A percentile compares a stretch with the other conserved stretches of the same genome.
Conservation (phyloP, 2,113 vertebrate genomes). For the Axis porcinus region DNA sequence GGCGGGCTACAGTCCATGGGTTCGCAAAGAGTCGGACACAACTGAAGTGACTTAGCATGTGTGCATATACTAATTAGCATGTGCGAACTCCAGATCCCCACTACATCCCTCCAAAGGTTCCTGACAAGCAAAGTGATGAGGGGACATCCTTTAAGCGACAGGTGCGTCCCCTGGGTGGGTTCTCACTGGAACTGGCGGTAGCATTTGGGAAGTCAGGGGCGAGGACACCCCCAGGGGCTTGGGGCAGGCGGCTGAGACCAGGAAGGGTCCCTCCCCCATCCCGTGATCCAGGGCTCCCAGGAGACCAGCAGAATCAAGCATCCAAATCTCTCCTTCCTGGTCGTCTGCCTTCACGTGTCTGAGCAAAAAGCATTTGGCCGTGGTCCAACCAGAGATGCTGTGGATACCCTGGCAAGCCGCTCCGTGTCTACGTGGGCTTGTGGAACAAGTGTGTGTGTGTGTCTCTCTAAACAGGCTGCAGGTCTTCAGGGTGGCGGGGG, state of each 20-base stretch:
- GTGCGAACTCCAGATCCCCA: not conserved
- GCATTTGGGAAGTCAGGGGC: not conserved
- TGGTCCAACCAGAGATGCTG: not conserved
- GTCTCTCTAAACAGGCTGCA: not conserved
- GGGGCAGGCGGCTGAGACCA: not conserved
- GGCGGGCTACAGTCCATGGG: rapidly evolving
- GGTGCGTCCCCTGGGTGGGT: not conserved
- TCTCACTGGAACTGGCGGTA: not conserved
- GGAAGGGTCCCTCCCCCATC: not conserved
- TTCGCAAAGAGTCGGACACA: not conserved
- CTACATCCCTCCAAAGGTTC: not conserved
- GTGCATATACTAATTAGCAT: not conserved
- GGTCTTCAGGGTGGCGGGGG: not conserved
- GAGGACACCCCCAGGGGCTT: not conserved
- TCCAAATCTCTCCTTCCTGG: not conserved
- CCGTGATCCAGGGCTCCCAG: not conserved
- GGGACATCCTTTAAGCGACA: rapidly evolving
- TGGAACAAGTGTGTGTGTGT: not conserved
- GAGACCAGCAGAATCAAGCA: not conserved
- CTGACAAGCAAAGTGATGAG: not conserved
- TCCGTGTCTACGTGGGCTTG: not conserved
- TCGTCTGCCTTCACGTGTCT: rapidly evolving
- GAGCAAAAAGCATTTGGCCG: not conserved
- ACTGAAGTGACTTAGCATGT: rapidly evolving
- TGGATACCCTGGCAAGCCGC: not conserved